phyloP scores from a whole-genome alignment of 2,113 vertebrate genomes.

The Eulemur macaco region DNA sequence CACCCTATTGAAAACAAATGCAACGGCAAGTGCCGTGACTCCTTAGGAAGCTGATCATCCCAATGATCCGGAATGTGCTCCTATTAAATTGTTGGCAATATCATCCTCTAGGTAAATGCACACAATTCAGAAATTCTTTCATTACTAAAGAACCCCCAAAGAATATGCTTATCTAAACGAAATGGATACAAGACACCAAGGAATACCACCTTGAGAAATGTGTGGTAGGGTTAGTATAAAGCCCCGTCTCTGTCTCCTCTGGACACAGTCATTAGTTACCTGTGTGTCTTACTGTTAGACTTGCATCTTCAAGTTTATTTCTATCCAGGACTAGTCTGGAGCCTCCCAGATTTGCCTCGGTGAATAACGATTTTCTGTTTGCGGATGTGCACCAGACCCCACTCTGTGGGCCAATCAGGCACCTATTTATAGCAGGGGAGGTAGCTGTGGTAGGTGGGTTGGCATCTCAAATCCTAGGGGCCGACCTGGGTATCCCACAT shows the following conservation, averaged over 20 bases:
- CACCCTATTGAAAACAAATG: not conserved
- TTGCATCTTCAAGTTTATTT: not conserved
- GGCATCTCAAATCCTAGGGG: not conserved
- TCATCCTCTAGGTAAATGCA: not conserved
- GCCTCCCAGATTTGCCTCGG: not conserved
- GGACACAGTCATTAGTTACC: not conserved
- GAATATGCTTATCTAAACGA: not conserved
- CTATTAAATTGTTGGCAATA: not conserved
- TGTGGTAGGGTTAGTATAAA: not conserved
- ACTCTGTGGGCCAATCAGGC: rapidly evolving
- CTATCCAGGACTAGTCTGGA: not conserved
- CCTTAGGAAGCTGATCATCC: not conserved
- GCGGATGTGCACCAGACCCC: not conserved
- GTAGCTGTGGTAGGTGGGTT: not conserved
- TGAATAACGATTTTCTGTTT: not conserved
- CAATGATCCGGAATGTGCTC: not conserved
- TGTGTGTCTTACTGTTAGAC: not conserved
- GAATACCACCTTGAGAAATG: too few relatives aligned
- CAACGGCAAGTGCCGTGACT: too few relatives aligned
- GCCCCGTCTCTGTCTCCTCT: too few relatives aligned
- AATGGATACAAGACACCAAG: not conserved
- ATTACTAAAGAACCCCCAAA: not conserved
- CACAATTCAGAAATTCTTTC: not conserved
- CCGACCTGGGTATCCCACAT: too few relatives aligned
- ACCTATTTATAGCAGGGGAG: not conserved